Conservation (phyloP, 1,140 invertebrate species). For the Drosophila mojavensis region DNA sequence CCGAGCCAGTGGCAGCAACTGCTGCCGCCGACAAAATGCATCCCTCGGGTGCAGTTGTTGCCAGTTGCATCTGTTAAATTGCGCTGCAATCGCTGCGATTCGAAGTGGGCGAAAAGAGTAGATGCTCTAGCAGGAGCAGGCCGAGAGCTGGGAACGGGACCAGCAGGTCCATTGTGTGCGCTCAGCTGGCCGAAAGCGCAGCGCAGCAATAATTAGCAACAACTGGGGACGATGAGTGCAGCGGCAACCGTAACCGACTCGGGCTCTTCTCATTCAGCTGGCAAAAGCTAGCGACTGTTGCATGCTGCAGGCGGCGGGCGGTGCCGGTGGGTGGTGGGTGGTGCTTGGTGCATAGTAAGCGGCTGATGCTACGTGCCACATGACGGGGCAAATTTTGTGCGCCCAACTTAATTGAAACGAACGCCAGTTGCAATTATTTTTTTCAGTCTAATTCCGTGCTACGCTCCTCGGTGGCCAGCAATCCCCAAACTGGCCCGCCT, state of each 20-base stretch:
- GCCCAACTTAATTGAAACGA: conserved; percentile 71
- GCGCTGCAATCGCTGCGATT: conserved; percentile 26
- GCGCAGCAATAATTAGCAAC: conserved; percentile 51
- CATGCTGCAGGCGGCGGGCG: conserved; percentile 22
- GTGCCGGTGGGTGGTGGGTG: conserved; percentile 6
- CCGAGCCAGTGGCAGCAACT: conserved; percentile 11
- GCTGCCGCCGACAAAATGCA: conserved; percentile 51
- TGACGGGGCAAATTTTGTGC: conserved; percentile 57
- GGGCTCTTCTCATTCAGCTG: no score
- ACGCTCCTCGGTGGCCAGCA: conserved; percentile 39
- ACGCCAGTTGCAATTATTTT: conserved; percentile 76
- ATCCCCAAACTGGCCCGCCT: background rate
- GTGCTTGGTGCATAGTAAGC: background rate
- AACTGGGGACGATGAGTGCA: conserved; percentile 11
- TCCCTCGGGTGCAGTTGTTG: conserved; percentile 66
- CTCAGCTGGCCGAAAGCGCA: conserved; percentile 51
- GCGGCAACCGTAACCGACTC: background rate
- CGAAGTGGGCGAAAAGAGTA: background rate
- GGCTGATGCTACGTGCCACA: conserved; percentile 14
- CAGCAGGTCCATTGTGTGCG: conserved; percentile 49
- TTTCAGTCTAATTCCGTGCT: conserved; percentile 72
- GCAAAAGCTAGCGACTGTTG: background rate
- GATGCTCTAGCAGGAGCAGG: background rate
- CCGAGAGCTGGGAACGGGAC: background rate
- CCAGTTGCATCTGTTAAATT: conserved; percentile 48